A percentile compares a stretch with the other conserved stretches of the same genome.
phyloP scores from a whole-genome alignment of 2,797 vertebrate species.

The Poeciliopsis turneri region DNA sequence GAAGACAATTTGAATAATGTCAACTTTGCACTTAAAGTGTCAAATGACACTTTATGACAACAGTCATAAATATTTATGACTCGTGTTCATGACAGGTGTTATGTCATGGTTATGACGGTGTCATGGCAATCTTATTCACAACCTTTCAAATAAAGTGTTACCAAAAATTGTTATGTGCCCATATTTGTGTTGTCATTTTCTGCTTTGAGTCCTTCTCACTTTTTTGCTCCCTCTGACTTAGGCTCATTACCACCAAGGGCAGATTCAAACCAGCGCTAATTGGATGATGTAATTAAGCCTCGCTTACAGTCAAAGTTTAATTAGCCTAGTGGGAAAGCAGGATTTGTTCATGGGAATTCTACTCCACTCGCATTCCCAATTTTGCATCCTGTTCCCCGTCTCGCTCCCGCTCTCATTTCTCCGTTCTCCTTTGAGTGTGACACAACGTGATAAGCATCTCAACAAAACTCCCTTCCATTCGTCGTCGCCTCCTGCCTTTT shows the following conservation, averaged over 20 bases:
- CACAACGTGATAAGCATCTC: constrained; percentile 67
- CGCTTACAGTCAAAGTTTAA: constrained; percentile 77
- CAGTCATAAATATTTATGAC: no score
- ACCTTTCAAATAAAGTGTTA: no score
- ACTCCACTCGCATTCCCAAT: constrained; percentile 19
- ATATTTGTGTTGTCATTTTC: constrained; percentile 4
- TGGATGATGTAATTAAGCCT: constrained; percentile 78
- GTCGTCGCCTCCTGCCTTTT: constrained; percentile 14
- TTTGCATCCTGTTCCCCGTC: constrained; percentile 28
- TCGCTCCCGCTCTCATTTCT: constrained; percentile 16
- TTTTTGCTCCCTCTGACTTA: constrained; percentile 31
- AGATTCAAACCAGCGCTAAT: constrained; percentile 64
- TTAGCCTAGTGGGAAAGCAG: constrained; percentile 70
- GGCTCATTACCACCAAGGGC: constrained; percentile 65
- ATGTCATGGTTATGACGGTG: no score
- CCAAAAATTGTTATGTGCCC: background rate
- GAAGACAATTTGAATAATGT: no score
- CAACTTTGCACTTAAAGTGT: no score
- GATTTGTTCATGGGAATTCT: constrained; percentile 47
- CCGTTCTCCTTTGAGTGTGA: constrained; percentile 51
- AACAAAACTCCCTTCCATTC: constrained; percentile 44
- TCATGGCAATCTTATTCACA: no score
- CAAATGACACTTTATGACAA: no score
- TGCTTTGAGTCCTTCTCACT: constrained; percentile 14
- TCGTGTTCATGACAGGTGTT: no score